A percentile compares a stretch with the other conserved stretches of the same genome.
These are phyloP conservation scores for Tragelaphus eurycerus DNA, from an alignment of 2,797 vertebrate genomes.

Conservation along the genomic window DNA sequence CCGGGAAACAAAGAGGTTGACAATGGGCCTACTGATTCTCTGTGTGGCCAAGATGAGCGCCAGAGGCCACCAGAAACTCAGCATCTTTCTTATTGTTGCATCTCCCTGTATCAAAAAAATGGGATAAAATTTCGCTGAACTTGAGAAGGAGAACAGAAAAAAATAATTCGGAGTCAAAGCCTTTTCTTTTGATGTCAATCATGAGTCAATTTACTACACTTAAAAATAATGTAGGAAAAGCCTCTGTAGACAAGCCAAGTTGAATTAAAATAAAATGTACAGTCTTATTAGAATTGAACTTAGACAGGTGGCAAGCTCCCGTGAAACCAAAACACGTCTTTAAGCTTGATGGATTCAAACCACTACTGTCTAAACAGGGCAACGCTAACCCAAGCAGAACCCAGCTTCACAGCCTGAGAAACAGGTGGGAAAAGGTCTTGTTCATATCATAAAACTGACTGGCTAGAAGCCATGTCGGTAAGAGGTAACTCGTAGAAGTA, in stretches of 20 bases:
- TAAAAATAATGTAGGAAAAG: neutral
- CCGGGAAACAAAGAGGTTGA: slow-evolving; percentile 98
- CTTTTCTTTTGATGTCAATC: slow-evolving; percentile 28
- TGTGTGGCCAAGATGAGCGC: slow-evolving; percentile 98
- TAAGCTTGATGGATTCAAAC: neutral
- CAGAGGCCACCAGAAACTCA: slow-evolving; percentile 99
- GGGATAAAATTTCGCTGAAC: neutral
- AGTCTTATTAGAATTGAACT: slow-evolving; percentile 45
- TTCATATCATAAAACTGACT: slow-evolving; percentile 11
- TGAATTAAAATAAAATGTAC: slow-evolving; percentile 18
- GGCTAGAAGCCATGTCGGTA: slow-evolving; percentile 29
- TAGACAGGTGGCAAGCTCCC: neutral
- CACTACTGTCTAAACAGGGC: neutral
- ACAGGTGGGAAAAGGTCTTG: slow-evolving; percentile 18
- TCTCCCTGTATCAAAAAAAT: slow-evolving; percentile 88
- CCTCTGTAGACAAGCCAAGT: neutral
- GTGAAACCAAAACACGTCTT: slow-evolving; percentile 6
- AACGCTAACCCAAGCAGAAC: neutral
- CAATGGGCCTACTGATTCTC: slow-evolving; percentile 96
- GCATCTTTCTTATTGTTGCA: slow-evolving; percentile 96
- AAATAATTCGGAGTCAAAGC: slow-evolving; percentile 27
- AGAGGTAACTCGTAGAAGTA: neutral
- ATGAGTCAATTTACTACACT: neutral
- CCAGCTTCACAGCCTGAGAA: neutral
- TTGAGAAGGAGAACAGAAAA: neutral